Percentiles rank a stretch among this genome's conserved stretches.
Conservation (phyloP, 2,888 invertebrate species). For the Disparrhopalites patrizii region DNA sequence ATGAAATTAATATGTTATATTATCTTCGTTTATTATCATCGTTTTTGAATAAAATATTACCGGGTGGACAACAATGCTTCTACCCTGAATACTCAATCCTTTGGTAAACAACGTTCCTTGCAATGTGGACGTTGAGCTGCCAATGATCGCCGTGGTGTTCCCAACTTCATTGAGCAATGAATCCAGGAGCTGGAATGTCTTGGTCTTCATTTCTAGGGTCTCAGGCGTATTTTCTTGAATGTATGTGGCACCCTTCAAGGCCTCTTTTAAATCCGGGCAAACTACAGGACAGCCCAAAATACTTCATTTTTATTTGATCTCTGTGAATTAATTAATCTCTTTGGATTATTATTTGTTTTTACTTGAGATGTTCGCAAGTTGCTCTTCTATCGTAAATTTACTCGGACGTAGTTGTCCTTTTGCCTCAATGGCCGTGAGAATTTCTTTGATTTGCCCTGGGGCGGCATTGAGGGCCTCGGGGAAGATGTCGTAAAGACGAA, state of each 20-base stretch:
- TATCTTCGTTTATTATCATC: too few species aligned
- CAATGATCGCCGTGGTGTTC: constrained; percentile 71
- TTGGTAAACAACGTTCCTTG: constrained; percentile 76
- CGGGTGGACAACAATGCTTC: constrained; percentile 86
- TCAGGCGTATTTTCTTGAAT: constrained; percentile 95
- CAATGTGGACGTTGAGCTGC: constrained; percentile 91
- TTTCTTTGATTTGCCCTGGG: constrained; percentile 66
- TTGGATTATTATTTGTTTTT: too few species aligned
- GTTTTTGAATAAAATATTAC: constrained; percentile 51
- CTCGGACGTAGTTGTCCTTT: constrained; percentile 63
- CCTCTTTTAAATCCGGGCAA: constrained; percentile 64
- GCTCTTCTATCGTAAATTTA: constrained; percentile 66
- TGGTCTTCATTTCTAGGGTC: constrained; percentile 74
- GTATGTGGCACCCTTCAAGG: constrained; percentile 70
- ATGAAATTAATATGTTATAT: background rate
- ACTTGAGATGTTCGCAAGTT: constrained; percentile 73
- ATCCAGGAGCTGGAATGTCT: constrained; percentile 74
- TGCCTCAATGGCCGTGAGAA: constrained; percentile 66
- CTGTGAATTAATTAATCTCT: too few species aligned
- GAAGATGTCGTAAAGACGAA: constrained; percentile 78
- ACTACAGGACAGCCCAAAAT: too few species aligned
- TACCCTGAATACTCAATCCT: constrained; percentile 65
- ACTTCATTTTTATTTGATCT: background rate
- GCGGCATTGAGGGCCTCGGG: constrained; percentile 70
- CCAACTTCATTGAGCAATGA: constrained; percentile 63